phyloP scores from a whole-genome alignment of 2,888 invertebrate genomes.

The Synanthedon formicaeformis region DNA sequence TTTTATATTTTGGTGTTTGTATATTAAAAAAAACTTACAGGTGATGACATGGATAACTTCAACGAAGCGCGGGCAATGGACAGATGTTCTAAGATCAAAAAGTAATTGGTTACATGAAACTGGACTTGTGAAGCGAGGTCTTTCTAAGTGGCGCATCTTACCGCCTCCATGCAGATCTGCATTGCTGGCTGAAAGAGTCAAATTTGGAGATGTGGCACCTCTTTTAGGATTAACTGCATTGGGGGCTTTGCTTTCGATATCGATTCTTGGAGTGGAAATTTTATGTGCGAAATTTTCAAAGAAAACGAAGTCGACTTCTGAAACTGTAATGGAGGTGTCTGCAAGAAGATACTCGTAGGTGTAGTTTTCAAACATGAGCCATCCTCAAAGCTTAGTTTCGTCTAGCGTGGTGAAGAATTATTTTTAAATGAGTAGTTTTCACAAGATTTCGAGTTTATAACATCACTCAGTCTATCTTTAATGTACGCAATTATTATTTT shows the following conservation, averaged over 20 bases:
- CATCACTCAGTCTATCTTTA: too few relatives aligned
- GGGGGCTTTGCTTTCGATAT: conserved; percentile 28
- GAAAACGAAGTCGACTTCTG: neutral
- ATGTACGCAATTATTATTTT: too few relatives aligned
- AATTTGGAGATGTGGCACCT: conserved; percentile 38
- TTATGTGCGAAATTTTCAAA: conserved; percentile 18
- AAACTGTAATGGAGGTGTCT: too few relatives aligned
- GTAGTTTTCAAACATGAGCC: too few relatives aligned
- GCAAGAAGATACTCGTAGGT: too few relatives aligned
- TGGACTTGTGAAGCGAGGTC: conserved; percentile 31
- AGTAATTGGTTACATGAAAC: conserved; percentile 42
- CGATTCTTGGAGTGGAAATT: conserved; percentile 32
- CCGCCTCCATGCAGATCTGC: conserved; percentile 43
- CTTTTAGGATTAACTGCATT: conserved; percentile 22
- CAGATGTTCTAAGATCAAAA: conserved; percentile 23
- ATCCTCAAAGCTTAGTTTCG: too few relatives aligned
- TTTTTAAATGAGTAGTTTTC: too few relatives aligned
- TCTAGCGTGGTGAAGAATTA: too few relatives aligned
- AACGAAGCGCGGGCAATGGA: conserved; percentile 35
- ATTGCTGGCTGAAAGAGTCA: conserved; percentile 46
- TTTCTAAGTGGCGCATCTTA: conserved; percentile 20
- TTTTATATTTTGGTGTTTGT: neutral
- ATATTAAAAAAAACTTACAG: conserved; percentile 13
- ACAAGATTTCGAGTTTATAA: too few relatives aligned
- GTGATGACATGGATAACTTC: conserved; percentile 33